phyloP scores from a whole-genome alignment of 2,888 invertebrate species.

The Nymphalis c-album region DNA sequence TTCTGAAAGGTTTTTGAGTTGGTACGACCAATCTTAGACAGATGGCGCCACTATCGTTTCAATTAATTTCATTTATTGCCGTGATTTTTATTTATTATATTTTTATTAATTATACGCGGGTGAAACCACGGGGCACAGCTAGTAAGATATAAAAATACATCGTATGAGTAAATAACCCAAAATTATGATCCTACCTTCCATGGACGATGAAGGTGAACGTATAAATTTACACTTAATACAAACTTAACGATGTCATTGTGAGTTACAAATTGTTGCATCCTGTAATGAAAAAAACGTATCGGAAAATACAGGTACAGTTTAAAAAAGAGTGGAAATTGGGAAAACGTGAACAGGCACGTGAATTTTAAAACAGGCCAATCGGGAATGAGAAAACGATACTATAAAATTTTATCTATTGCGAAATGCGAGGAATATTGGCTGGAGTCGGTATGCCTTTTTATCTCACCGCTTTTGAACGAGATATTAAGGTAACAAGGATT shows the following conservation, averaged over 20 bases:
- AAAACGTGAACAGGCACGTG: conserved; percentile 39
- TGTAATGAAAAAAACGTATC: conserved; percentile 9
- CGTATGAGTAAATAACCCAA: not conserved
- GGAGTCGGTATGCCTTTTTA: conserved; percentile 5
- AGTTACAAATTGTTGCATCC: conserved; percentile 7
- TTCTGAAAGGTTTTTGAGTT: no score
- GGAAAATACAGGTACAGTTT: conserved; percentile 15
- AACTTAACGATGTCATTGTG: conserved; percentile 10
- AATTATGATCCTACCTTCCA: not conserved
- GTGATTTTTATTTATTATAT: no score
- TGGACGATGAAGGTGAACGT: not conserved
- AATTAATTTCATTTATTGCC: no score
- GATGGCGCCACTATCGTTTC: no score
- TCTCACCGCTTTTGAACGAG: conserved; percentile 1
- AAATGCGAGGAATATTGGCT: conserved; percentile 35
- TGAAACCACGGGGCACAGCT: no score
- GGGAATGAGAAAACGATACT: conserved; percentile 45
- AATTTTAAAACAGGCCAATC: conserved; percentile 44
- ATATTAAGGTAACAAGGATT: conserved; percentile 9
- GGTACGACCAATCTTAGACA: no score
- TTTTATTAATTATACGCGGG: no score
- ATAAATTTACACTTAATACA: conserved; percentile 12
- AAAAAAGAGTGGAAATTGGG: conserved; percentile 29
- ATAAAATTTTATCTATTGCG: conserved; percentile 47
- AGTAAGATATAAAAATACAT: not conserved